These are phyloP conservation scores for Ommatoiulus sabulosus DNA, from an alignment of 2,888 invertebrate genomes.

Conservation along the genomic window DNA sequence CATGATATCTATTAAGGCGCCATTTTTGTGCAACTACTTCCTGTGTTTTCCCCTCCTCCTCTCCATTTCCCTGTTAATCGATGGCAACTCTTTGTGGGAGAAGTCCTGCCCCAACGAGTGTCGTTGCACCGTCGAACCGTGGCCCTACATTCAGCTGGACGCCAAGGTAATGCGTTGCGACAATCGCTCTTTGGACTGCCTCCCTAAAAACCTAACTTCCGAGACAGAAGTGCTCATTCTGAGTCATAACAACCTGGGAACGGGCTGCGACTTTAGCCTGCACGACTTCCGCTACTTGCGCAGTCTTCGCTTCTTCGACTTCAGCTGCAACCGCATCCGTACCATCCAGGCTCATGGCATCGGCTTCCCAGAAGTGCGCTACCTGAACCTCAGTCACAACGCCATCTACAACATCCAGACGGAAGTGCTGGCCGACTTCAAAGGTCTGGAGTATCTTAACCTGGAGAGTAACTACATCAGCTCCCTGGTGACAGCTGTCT, in stretches of 20 bases:
- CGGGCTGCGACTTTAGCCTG: constrained; percentile 24
- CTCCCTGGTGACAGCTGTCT: background rate
- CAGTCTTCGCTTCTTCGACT: constrained; percentile 50
- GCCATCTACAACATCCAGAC: constrained; percentile 47
- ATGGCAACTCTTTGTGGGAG: constrained; percentile 54
- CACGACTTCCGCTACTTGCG: constrained; percentile 51
- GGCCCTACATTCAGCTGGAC: constrained; percentile 53
- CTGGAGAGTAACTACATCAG: constrained; percentile 51
- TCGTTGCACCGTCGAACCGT: constrained; percentile 55
- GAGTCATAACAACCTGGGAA: constrained; percentile 51
- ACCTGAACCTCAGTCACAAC: constrained; percentile 55
- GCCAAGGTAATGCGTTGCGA: constrained; percentile 55
- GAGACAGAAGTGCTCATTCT: constrained; percentile 54
- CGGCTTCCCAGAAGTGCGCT: constrained; percentile 49
- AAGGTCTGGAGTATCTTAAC: constrained; percentile 47
- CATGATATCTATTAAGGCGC: background rate
- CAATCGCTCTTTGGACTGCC: constrained; percentile 41
- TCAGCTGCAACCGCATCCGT: constrained; percentile 52
- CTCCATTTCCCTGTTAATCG: background rate
- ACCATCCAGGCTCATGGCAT: constrained; percentile 37
- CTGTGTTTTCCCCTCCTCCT: background rate
- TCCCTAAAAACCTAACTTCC: constrained; percentile 53
- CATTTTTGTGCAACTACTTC: background rate
- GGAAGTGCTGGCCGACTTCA: constrained; percentile 45
- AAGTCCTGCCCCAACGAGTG: constrained; percentile 55